These are phyloP conservation scores for Phyllotis vaccarum DNA, from an alignment of 2,797 vertebrate species.

Conservation along the genomic window DNA sequence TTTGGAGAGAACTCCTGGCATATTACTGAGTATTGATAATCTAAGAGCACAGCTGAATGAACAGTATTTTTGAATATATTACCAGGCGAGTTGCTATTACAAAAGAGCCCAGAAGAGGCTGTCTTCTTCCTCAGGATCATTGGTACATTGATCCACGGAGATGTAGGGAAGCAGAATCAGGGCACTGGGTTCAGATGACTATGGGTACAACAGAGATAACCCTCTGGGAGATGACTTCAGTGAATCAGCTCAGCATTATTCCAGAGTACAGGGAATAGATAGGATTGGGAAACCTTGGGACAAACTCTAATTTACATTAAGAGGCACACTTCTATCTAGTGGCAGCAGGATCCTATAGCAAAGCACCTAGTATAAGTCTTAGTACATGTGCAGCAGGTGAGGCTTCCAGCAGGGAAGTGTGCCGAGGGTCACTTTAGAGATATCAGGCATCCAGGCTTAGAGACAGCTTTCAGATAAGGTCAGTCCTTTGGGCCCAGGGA, in stretches of 20 bases:
- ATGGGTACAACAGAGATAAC: not conserved
- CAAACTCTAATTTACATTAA: not conserved
- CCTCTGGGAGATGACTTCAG: not conserved
- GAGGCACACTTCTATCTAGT: not conserved
- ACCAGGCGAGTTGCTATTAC: not conserved
- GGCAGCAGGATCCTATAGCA: not conserved
- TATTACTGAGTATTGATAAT: not conserved
- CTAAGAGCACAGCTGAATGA: not conserved
- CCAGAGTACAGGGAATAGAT: not conserved
- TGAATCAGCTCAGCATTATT: not conserved
- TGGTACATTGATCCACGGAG: not conserved
- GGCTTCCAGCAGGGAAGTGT: not conserved
- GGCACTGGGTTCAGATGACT: not conserved
- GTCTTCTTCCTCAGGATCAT: not conserved
- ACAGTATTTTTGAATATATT: conserved; percentile 13
- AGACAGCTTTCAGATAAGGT: not conserved
- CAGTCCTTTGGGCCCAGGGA: not conserved
- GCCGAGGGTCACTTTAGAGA: not conserved
- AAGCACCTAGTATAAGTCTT: not conserved
- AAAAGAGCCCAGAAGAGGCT: not conserved
- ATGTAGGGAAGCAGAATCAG: not conserved
- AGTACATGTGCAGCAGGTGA: not conserved
- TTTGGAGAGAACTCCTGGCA: not conserved
- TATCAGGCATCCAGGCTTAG: not conserved
- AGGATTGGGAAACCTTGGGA: not conserved